Evolutionary conservation across 2,113 vertebrate species (phyloP), one percentile per base, ranked within the genome.

Genomic region (Lamprotornis superbus): DNA sequence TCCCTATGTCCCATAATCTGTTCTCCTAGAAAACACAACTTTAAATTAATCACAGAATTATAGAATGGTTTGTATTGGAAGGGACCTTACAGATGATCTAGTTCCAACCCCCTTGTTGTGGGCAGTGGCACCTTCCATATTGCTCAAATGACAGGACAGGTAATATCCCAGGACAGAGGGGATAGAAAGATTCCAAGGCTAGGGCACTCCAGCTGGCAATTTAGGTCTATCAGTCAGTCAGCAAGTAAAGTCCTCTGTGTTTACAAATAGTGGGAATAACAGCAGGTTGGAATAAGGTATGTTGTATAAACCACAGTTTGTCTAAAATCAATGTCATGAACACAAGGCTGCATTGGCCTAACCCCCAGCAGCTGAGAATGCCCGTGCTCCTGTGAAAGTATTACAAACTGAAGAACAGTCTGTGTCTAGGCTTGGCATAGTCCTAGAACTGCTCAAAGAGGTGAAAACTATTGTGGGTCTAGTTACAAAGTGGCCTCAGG

Each of bases 241-340:
- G 12, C 13, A 74, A 22, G 25, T 4, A 9, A 14, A 15, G 17
- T 63, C 14, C 6, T 75, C 65, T 68, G 30, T 56, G 25, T n/a
- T 33, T 23, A n/a, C 2, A 10, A 28, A 24, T 2, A 3, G 18
- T 40, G 12, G 33, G 42, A 81, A 15, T 3, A 65, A 53, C 0
- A 2, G 11, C 28, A 67, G 6, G 3, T 7, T 57, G 31, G 20
- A 88, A 40, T 47, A 33, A 68, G 1, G 3, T 10, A 28, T 27
- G 19, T 5, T 18, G 4, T 11, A 24, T 14, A 42, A 76, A 65
- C 40, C 39, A 16, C 5, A 15, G 15, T 60, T 63, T 49, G 30
- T 21, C 40, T 77, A 25, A 64, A 60, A 68, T 17, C 40, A 50
- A 5, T 15, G 37, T 15, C 5, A 2, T 21, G 46, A 31, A 63